Evolutionary conservation across 2,113 vertebrate genomes (phyloP).

Genomic region (Labeo rohita): DNA sequence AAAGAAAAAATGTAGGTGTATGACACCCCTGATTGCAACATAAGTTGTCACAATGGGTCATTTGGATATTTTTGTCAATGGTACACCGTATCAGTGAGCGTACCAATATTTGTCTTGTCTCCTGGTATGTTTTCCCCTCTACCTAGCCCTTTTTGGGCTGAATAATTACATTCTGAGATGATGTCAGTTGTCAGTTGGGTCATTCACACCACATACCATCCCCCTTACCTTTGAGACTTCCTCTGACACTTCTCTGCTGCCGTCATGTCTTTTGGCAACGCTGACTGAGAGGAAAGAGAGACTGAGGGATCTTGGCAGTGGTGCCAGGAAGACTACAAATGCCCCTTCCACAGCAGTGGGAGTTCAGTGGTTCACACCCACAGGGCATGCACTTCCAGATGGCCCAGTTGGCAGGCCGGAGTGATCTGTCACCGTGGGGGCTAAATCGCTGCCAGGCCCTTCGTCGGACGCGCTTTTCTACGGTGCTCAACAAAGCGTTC

Average conservation of each 20-base stretch:
- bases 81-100: neutral
- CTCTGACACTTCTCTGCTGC: constrained; percentile 30
- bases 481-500: constrained; percentile 36
- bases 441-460: constrained; percentile 39
- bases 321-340: constrained; percentile 45
- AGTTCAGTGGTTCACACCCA: constrained; percentile 51
- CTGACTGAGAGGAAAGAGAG: constrained; percentile 37
- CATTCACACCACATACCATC: constrained; percentile 5
- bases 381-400: constrained; percentile 57
- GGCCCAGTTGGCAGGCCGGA: constrained; percentile 56
- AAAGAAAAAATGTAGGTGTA: neutral
- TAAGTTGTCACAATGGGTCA: neutral
- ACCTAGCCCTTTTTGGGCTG: neutral
- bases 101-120: neutral
- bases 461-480: neutral
- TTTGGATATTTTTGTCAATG: neutral
- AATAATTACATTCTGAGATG: constrained; percentile 28
- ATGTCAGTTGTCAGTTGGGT: constrained; percentile 28
- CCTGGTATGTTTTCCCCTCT: neutral
- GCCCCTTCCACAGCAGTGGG: constrained; percentile 51
- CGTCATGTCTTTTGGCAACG: constrained; percentile 50
- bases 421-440: constrained; percentile 27
- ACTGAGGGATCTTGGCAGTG: constrained; percentile 45
- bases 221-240: constrained; percentile 40
- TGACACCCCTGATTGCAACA: neutral